phyloP scores from a whole-genome alignment of 2,888 invertebrate species.

The Aphidoletes aphidimyza region DNA sequence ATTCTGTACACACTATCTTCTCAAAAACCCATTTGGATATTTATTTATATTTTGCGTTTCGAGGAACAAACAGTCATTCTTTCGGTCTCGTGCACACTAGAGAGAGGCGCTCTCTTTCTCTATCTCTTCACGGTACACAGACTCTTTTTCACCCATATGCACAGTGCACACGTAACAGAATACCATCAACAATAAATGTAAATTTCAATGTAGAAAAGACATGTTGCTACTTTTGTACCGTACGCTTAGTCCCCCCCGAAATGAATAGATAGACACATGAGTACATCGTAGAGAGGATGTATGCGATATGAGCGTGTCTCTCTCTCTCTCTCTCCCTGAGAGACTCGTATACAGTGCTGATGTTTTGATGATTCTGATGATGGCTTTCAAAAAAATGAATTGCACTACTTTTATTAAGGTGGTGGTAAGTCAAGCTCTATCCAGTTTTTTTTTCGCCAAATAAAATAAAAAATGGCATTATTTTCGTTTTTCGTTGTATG shows the following conservation, averaged over 20 bases:
- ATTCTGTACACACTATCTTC: not conserved
- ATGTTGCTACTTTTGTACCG: conserved; percentile 42
- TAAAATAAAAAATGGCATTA: not conserved
- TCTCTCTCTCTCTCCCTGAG: too few species aligned
- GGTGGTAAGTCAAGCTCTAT: conserved; percentile 36
- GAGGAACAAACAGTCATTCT: conserved; percentile 37
- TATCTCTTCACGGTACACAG: too few species aligned
- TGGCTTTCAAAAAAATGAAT: conserved; percentile 32
- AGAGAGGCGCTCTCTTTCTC: not conserved
- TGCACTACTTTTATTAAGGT: conserved; percentile 4
- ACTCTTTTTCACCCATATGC: not conserved
- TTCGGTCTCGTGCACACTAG: not conserved
- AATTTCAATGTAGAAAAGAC: conserved; percentile 14
- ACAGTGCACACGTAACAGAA: not conserved
- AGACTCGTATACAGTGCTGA: too few species aligned
- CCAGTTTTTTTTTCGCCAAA: conserved; percentile 21
- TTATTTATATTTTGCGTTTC: conserved; percentile 45
- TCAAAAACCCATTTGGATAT: not conserved
- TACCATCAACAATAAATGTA: conserved; percentile 11
- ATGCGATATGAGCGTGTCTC: too few species aligned
- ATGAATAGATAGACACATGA: too few species aligned
- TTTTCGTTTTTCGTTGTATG: not conserved
- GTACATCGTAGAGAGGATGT: too few species aligned
- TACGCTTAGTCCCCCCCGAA: not conserved
- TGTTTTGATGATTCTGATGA: conserved; percentile 32